Evolutionary conservation across 2,797 vertebrate genomes (phyloP), one percentile per base, ranked within the genome.

Genomic region (Coendou prehensilis): DNA sequence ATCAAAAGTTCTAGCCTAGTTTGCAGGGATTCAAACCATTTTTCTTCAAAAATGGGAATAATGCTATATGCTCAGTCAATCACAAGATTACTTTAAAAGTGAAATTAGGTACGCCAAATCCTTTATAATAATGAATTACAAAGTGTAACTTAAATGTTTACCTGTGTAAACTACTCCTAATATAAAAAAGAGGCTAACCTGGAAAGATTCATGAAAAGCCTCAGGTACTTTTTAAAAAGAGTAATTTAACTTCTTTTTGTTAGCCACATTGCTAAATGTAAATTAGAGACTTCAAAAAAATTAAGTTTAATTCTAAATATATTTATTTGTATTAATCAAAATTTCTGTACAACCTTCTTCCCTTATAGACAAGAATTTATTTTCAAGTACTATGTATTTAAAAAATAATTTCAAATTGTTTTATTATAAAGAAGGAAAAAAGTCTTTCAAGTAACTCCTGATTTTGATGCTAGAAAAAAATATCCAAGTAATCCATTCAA

Each of bases 381-480:
- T 95, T 95, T 93, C 47, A 94, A 94, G 57, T 82, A 89, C 5
- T 61, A 0, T 23, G 33, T 76, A 54, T 81, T 94, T 89, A 89
- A 4, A 86, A 92, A 96, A 54, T 88, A 90, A 54, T 78, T 87
- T 82, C 30, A 85, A 87, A 86, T 71, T 45, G 11, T 37, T 71
- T 10, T 76, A 96, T 91, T 85, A 91, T 47, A 84, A 87, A 92
- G n/a, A 30, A 56, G 13, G 3, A 20, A 14, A 47, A 28, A 76
- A 88, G 30, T 69, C 52, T 93, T 76, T 88, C 30, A 86, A 91
- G 50, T 84, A 93, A 84, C 30, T 73, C 33, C 50, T 61, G 67
- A 90, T 75, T 95, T 82, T 78, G 41, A 91, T 76, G 28, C 45
- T 84, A 89, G 92, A 10, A 97, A 71, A 89, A 93, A 94, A 96